These are phyloP conservation scores for Danaus plexippus DNA, from an alignment of 1,140 invertebrate species.

Conservation along the genomic window DNA sequence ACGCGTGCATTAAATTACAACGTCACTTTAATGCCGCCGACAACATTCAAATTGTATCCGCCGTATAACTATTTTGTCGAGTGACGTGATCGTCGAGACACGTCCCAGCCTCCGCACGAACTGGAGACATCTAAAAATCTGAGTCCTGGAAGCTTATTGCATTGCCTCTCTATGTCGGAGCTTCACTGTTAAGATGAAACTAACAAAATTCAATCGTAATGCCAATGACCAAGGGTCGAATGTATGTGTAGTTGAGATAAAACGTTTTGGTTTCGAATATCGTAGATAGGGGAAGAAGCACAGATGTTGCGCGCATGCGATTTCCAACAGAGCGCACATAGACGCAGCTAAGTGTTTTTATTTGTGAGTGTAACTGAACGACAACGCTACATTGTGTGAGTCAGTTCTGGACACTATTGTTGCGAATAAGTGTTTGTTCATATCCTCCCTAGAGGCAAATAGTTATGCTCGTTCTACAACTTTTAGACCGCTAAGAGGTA, in stretches of 20 bases:
- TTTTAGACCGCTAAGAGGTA: too few relatives aligned
- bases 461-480: slow-evolving; percentile 22
- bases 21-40: slow-evolving; percentile 3
- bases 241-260: slow-evolving; percentile 12
- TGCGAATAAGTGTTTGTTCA: slow-evolving; percentile 35
- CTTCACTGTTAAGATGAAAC: slow-evolving; percentile 20
- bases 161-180: slow-evolving; percentile 48
- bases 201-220: slow-evolving; percentile 24
- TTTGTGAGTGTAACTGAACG: slow-evolving; percentile 37
- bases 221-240: slow-evolving; percentile 10
- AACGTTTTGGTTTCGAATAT: slow-evolving; percentile 21
- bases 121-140: slow-evolving; percentile 62
- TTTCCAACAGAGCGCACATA: slow-evolving; percentile 28
- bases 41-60: slow-evolving; percentile 27
- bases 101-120: slow-evolving; percentile 47
- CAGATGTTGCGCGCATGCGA: slow-evolving; percentile 68
- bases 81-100: slow-evolving; percentile 26
- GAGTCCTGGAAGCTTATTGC: slow-evolving; percentile 65
- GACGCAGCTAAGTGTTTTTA: slow-evolving; percentile 21
- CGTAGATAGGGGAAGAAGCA: slow-evolving; percentile 49
- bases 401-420: slow-evolving; percentile 47
- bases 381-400: slow-evolving; percentile 52
- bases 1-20: slow-evolving; percentile 18
- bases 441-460: slow-evolving; percentile 29
- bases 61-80: slow-evolving; percentile 25